Conservation (phyloP, 2,888 invertebrate genomes). For the Portevinia maculata region DNA sequence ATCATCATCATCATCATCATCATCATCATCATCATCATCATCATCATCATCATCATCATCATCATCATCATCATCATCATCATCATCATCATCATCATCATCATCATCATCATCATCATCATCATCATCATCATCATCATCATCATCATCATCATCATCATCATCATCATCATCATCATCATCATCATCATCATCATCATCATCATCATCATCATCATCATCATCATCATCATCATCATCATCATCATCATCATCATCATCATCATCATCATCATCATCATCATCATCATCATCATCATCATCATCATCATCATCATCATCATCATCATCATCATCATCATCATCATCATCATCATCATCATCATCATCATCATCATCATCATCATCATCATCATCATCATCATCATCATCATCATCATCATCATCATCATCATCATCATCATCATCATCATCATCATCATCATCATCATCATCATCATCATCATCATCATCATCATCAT, state of each 20-base stretch:
- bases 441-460: slow-evolving; percentile 5
- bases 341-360: slow-evolving; percentile 15
- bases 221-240: slow-evolving; percentile 2
- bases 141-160: slow-evolving; percentile 22
- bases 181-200: slow-evolving; percentile 18
- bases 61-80: slow-evolving; percentile 1
- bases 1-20: slow-evolving; percentile 16
- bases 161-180: neutral
- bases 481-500: slow-evolving; percentile 16
- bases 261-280: neutral
- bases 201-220: slow-evolving; percentile 5
- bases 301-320: slow-evolving; percentile 1
- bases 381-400: slow-evolving; percentile 22
- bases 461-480: slow-evolving; percentile 2
- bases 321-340: slow-evolving; percentile 6
- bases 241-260: slow-evolving; percentile 16
- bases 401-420: neutral
- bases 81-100: slow-evolving; percentile 6
- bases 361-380: neutral
- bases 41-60: slow-evolving; percentile 18
- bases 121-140: neutral
- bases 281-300: slow-evolving; percentile 18
- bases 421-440: slow-evolving; percentile 18
- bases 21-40: neutral
- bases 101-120: slow-evolving; percentile 15